Base-by-base conservation (phyloP, 2,797 vertebrate genomes). In the Spea hammondii region DNA sequence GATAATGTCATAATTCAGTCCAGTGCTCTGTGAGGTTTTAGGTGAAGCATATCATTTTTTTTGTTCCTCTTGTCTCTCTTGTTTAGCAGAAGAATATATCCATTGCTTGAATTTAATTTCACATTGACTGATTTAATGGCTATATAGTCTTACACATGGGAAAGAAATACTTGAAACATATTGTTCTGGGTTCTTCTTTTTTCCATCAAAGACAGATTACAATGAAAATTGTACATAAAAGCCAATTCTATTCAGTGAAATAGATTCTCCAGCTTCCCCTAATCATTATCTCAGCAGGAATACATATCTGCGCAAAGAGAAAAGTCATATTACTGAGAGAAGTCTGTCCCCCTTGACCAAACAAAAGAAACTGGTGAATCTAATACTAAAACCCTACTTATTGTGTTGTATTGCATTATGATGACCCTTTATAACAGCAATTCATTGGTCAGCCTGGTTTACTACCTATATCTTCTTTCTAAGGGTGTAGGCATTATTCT, bases 101-200 rank as follows among this genome's bases (percentile, higher is more conserved):
- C 12, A 44, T 74, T 14, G 68, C 65, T 79, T 77, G 70, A 82
- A 82, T 73, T 84, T 79, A 73, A 84, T 72, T 75, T 71, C 44
- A 60, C 57, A 53, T 72, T 7, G 62, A 51, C 46, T 78, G n/a
- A 70, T 79, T 60, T 77, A 62, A 66, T 71, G 45, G 55, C 53
- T 68, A 70, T 55, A 55, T 13, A 57, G 64, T 65, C 59, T 48
- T 70, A 59, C 54, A n/a, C 54, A 51, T 32, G 74, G 50, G 49
- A 65, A 68, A 75, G 45, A 74, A 74, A 69, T 13, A 69, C 10
- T 69, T 17, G 66, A 71, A 74, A 70, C 70, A 48, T 68, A 70
- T 80, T 80, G 72, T 64, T 67, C 65, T 5, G 12, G 67, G 51
- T 80, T 48, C 75, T 13, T 80, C 65, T 75, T 49, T 74, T 70